Conservation (phyloP, 2,113 vertebrate species). For the Heterocephalus glaber region DNA sequence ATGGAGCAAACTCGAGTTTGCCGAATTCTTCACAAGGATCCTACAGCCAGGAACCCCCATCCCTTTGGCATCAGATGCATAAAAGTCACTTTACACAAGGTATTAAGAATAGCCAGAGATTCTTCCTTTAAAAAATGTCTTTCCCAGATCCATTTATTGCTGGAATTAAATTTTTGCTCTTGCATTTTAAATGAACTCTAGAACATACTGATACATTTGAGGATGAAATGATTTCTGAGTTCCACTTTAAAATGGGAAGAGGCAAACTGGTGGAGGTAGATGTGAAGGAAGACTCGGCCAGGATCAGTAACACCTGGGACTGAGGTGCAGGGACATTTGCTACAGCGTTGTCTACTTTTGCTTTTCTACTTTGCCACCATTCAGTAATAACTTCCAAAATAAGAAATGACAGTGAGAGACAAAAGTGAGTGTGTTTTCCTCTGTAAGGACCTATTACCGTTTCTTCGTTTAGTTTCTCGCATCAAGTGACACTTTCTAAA, state of each 20-base stretch:
- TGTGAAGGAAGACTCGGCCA: background rate
- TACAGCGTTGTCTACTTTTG: background rate
- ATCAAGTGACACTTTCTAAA: background rate
- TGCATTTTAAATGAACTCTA: conserved; percentile 33
- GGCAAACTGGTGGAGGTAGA: background rate
- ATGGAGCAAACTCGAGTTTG: background rate
- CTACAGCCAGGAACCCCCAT: rapidly evolving
- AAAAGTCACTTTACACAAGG: conserved; percentile 22
- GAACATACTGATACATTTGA: conserved; percentile 6
- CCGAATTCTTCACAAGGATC: background rate
- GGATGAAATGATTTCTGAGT: conserved; percentile 29
- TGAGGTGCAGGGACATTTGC: background rate
- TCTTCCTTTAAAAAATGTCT: background rate
- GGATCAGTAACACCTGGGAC: background rate
- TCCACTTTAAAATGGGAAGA: background rate
- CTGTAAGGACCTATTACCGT: background rate
- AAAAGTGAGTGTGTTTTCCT: background rate
- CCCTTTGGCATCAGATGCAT: background rate
- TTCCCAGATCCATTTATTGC: conserved; percentile 25
- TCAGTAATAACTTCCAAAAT: background rate
- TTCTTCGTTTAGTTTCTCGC: background rate
- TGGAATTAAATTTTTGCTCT: background rate
- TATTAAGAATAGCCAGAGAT: background rate
- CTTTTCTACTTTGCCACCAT: background rate
- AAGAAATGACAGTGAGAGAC: background rate